Evolutionary conservation across 1,140 invertebrate genomes (phyloP), one percentile per base, ranked within the genome.

Genomic region (Hylaeus volcanicus): DNA sequence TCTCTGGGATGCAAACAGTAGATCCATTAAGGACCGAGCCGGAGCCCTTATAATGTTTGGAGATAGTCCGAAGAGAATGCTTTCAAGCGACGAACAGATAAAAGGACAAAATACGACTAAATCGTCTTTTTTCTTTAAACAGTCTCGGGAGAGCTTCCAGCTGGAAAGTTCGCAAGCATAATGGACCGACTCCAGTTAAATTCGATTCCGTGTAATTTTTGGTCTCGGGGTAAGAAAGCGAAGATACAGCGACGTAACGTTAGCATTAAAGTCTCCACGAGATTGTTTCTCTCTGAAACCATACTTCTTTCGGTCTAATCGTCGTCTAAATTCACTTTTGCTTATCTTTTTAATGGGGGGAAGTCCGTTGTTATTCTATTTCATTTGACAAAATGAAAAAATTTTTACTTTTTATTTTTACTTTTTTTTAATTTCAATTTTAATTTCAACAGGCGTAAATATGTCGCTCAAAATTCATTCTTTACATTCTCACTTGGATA

Each of bases 1-100:
- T 84, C 77, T 71, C 81, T 15, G 74, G 78, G 87, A 90, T 86
- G 87, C 86, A 87, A 86, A 87, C 73, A 88, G 83, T 85, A 61
- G 85, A 82, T 86, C 86, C 86, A 88, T 88, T 89, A 86, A 89
- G 85, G 81, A 65, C 43, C 51, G 43, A 70, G 58, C 41, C 74
- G 37, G 61, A 65, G 66, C 66, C 82, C 79, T 83, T 78, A 77
- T 73, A 71, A 73, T 86, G 82, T 87, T 87, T 84, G 78, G 48
- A 73, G 58, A 83, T 74, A 55, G 74, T 74, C 60, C 56, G 64
- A 83, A 55, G 85, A 86, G 77, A 80, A 80, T 71, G 68, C 63
- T 61, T 74, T 82, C 60, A 58, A 74, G 70, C 63, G 43, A 15
- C n/a, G 51, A 12, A 15, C 53, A 14, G 55, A 70, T 74, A 83